These are phyloP conservation scores for Stenopsyche tienmushanensis DNA, from an alignment of 1,140 invertebrate genomes.

Conservation along the genomic window DNA sequence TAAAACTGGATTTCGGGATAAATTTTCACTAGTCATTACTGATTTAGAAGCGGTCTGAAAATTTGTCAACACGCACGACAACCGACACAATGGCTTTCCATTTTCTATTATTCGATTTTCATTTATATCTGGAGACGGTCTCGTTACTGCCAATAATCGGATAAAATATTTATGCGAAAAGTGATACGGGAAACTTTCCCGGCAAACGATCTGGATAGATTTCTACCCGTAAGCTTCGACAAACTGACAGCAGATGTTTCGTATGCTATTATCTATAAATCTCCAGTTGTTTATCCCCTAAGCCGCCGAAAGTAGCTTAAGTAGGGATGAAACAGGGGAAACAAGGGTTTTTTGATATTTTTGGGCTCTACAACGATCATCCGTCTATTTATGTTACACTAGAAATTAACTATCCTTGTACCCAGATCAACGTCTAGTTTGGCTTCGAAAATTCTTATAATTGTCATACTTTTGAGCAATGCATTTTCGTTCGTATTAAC, in stretches of 20 bases:
- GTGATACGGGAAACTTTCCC: neutral
- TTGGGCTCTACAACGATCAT: neutral
- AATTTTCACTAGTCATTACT: too few relatives aligned
- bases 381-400: too few relatives aligned
- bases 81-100: too few relatives aligned
- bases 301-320: conserved; percentile 16
- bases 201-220: conserved; percentile 20
- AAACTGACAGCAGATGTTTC: conserved; percentile 31
- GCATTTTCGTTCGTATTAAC: too few relatives aligned
- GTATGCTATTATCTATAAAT: conserved; percentile 27
- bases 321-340: neutral
- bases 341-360: conserved; percentile 22
- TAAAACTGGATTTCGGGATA: too few relatives aligned
- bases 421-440: too few relatives aligned
- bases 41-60: too few relatives aligned
- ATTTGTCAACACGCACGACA: too few relatives aligned
- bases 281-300: conserved; percentile 25
- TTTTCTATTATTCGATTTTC: too few relatives aligned
- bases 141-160: conserved; percentile 10
- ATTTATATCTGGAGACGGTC: neutral
- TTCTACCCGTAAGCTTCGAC: conserved; percentile 7
- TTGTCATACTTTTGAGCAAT: too few relatives aligned
- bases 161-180: conserved; percentile 15
- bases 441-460: too few relatives aligned
- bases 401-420: too few relatives aligned